Percentiles rank a stretch among this genome's conserved stretches.
Evolutionary conservation across 2,797 vertebrate species (phyloP).

Genomic region (Hemibagrus guttatus): DNA sequence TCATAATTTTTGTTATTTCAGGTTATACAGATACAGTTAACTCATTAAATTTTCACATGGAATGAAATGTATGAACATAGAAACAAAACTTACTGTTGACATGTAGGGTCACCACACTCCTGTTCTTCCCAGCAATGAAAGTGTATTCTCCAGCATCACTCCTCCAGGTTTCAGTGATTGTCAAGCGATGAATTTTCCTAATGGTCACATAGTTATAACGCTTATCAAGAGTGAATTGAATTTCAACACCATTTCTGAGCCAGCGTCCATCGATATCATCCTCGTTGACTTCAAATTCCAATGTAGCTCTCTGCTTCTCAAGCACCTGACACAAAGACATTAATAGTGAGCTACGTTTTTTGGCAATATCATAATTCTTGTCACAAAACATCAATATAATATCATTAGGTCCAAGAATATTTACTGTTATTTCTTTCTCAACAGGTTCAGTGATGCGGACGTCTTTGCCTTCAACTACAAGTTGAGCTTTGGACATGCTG

Average conservation of each 20-base stretch:
- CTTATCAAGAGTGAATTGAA: conserved; percentile 83
- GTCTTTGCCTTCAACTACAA: conserved; percentile 91
- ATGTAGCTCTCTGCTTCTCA: conserved; percentile 82
- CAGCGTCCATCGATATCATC: conserved; percentile 85
- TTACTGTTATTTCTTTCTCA: conserved; percentile 73
- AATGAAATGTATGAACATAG: background rate
- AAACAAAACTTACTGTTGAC: conserved; percentile 77
- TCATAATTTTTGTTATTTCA: background rate
- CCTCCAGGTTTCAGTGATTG: conserved; percentile 81
- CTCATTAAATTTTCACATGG: background rate
- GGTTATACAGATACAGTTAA: background rate
- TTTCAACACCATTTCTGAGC: conserved; percentile 86
- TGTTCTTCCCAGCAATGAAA: conserved; percentile 84
- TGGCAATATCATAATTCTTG: background rate
- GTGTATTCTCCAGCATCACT: conserved; percentile 86
- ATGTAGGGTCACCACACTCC: conserved; percentile 80
- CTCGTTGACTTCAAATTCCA: conserved; percentile 89
- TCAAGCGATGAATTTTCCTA: conserved; percentile 82
- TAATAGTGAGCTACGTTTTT: background rate
- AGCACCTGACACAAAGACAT: conserved; percentile 72
- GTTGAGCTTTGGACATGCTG: conserved; percentile 86
- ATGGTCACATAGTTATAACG: conserved; percentile 80
- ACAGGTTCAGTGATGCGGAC: conserved; percentile 77
- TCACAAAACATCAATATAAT: background rate
- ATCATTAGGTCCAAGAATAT: background rate